A percentile compares a stretch with the other conserved stretches of the same genome.
phyloP scores from a whole-genome alignment of 1,140 invertebrate species.

The Frieseomelitta varia region DNA sequence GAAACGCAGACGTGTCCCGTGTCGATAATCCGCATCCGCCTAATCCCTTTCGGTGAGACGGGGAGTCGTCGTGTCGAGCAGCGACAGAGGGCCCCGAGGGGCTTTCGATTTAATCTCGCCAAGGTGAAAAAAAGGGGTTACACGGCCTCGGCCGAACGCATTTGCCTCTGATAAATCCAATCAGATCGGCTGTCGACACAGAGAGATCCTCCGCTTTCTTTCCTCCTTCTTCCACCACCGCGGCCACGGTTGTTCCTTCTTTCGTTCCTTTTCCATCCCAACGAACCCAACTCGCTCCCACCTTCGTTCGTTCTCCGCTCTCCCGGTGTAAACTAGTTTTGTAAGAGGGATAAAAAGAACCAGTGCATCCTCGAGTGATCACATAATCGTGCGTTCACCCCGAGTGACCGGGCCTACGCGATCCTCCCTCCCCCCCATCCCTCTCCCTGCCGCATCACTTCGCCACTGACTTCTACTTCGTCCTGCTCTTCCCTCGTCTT shows the following conservation, averaged over 20 bases:
- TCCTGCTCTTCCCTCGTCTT: conserved; percentile 30
- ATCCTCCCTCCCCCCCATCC: neutral
- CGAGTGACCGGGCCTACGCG: conserved; percentile 39
- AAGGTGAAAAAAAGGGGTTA: conserved; percentile 55
- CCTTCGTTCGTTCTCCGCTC: conserved; percentile 12
- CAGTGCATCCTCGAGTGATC: conserved; percentile 78
- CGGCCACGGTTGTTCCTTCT: conserved; percentile 29
- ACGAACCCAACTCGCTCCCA: neutral
- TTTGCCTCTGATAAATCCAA: conserved; percentile 71
- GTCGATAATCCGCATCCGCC: conserved; percentile 35
- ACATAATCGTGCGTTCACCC: conserved; percentile 81
- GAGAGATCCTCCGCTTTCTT: conserved; percentile 20
- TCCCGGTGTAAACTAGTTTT: conserved; percentile 67
- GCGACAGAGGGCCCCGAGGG: conserved; percentile 7
- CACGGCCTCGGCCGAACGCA: conserved; percentile 46
- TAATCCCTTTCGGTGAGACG: conserved; percentile 2
- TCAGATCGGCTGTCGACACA: conserved; percentile 68
- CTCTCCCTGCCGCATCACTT: conserved; percentile 13
- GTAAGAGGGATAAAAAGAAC: conserved; percentile 68
- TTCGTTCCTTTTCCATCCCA: conserved; percentile 31
- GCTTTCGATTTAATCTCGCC: conserved; percentile 60
- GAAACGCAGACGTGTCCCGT: conserved; percentile 14
- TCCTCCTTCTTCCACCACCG: neutral
- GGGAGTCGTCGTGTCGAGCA: neutral
- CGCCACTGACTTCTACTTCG: neutral